Percentiles rank a stretch among this genome's conserved stretches.
phyloP scores from a whole-genome alignment of 2,888 invertebrate genomes.

The Frankliniella fusca region DNA sequence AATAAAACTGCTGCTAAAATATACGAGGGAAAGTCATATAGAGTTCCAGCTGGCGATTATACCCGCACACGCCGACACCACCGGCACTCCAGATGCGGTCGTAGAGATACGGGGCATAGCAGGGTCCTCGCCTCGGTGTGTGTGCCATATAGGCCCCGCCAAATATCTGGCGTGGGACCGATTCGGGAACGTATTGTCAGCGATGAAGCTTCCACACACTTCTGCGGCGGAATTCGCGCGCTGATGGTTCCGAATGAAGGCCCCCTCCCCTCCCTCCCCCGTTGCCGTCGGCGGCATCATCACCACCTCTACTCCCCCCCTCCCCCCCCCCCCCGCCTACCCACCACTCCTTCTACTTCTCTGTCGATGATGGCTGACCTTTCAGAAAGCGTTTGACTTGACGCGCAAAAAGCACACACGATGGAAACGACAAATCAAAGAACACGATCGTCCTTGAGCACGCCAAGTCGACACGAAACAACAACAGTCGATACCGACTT shows the following conservation, averaged over 20 bases:
- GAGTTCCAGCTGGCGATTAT: no score
- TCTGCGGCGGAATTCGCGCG: background rate
- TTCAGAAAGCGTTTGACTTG: background rate
- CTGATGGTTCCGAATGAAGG: background rate
- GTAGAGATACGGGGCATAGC: no score
- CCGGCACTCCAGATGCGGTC: no score
- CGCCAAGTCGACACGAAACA: background rate
- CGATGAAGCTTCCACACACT: background rate
- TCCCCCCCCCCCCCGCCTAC: background rate
- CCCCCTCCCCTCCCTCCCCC: background rate
- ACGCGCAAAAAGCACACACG: background rate
- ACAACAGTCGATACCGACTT: no score
- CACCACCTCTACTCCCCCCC: background rate
- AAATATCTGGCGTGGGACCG: constrained; percentile 1
- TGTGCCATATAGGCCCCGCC: background rate
- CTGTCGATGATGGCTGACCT: background rate
- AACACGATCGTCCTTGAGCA: background rate
- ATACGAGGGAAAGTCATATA: no score
- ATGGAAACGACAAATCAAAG: background rate
- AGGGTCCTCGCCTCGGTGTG: background rate
- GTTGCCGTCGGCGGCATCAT: no score
- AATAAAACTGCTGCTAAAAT: no score
- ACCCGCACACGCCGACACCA: no score
- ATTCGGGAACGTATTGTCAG: background rate
- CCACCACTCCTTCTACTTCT: background rate